Evolutionary conservation across 1,140 invertebrate species (phyloP).

Genomic region (Drosophila athabasca): DNA sequence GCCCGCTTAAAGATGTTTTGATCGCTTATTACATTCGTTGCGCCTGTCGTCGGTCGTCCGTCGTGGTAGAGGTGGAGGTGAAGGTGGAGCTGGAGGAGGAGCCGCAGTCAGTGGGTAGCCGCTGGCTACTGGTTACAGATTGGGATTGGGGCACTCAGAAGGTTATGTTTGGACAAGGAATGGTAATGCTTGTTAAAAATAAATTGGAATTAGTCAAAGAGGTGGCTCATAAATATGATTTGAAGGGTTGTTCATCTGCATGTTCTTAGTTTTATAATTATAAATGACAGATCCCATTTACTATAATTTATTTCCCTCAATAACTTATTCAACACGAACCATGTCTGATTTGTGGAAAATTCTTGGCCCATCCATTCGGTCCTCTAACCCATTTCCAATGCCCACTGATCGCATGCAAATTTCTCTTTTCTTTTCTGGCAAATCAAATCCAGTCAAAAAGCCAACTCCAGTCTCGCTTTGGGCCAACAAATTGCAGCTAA

Average conservation of each 20-base stretch:
- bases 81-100: conserved; percentile 8
- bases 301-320: too few relatives aligned
- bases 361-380: too few relatives aligned
- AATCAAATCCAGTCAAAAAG: conserved; percentile 26
- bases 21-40: conserved; percentile 78
- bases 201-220: not conserved
- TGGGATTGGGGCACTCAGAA: not conserved
- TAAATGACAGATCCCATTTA: too few relatives aligned
- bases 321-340: too few relatives aligned
- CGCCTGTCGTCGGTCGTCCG: conserved; percentile 28
- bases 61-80: conserved; percentile 37
- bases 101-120: conserved; percentile 26
- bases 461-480: conserved; percentile 7
- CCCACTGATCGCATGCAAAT: not conserved
- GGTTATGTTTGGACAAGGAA: too few relatives aligned
- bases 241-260: too few relatives aligned
- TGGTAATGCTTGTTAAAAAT: not conserved
- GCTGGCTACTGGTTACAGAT: conserved; percentile 13
- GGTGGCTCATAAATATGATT: too few relatives aligned
- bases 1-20: conserved; percentile 77
- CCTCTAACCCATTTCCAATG: too few relatives aligned
- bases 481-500: conserved; percentile 42
- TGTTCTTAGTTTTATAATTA: too few relatives aligned
- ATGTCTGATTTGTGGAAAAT: too few relatives aligned
- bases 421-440: not conserved